Evolutionary conservation across 2,888 invertebrate genomes (phyloP).

Genomic region (Nomada goodeniana): DNA sequence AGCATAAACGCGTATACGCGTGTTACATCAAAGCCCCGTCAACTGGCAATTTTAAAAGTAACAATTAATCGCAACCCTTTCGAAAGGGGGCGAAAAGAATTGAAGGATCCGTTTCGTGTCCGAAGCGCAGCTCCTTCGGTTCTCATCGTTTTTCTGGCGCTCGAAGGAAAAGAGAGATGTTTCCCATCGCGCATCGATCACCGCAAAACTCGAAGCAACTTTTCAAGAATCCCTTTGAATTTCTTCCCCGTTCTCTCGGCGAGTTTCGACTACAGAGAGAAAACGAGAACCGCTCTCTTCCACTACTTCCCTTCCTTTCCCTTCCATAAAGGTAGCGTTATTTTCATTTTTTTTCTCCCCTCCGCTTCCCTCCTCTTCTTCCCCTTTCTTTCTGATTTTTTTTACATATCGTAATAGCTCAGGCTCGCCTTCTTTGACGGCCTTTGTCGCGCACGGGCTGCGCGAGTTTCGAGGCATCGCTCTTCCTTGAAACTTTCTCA

Average conservation of each 20-base stretch:
- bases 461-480: constrained; percentile 61
- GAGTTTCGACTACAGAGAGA: constrained; percentile 54
- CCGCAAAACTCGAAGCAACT: constrained; percentile 54
- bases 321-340: constrained; percentile 46
- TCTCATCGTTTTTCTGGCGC: constrained; percentile 17
- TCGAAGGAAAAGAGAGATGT: background rate
- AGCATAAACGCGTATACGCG: background rate
- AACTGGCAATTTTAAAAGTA: background rate
- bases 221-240: constrained; percentile 58
- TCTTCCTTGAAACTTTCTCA: constrained; percentile 79
- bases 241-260: constrained; percentile 43
- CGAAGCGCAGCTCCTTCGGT: constrained; percentile 31
- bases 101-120: constrained; percentile 20
- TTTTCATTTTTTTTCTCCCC: constrained; percentile 29
- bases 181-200: constrained; percentile 42
- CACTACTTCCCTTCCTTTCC: constrained; percentile 34
- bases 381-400: constrained; percentile 7
- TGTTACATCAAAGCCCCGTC: constrained; percentile 16
- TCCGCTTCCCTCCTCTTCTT: background rate
- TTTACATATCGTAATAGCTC: constrained; percentile 71
- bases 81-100: background rate
- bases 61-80: background rate
- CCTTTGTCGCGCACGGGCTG: constrained; percentile 63
- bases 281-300: constrained; percentile 25
- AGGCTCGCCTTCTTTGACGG: constrained; percentile 66